Evolutionary conservation across 2,797 vertebrate genomes (phyloP), one percentile per base, ranked within the genome.

Genomic region (Ara ararauna): DNA sequence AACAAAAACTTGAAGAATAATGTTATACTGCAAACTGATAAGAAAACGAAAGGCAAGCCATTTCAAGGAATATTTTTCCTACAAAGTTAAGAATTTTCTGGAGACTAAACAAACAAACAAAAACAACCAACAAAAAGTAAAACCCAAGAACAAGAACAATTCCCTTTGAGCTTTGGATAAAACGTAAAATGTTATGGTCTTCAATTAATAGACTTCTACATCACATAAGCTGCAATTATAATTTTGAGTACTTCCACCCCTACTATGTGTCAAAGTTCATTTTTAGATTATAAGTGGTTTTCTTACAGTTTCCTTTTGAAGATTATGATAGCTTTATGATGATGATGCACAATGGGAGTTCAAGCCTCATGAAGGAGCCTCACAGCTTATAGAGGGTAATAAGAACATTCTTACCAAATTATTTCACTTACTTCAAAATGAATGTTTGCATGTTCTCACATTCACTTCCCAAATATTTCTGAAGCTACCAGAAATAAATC

Each of bases 261-360:
- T 34, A 61, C 34, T 20, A 4, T 3, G 4, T 23, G 36, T 66
- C 50, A 61, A 51, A 78, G 45, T 61, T 78, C 5, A 22, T 23
- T 21, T 18, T 21, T 45, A 32, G 20, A 29, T 40, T 60, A 13
- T 5, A 77, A 20, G 10, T 45, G 58, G 13, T 72, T 45, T 61
- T 60, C 64, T 84, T 9, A 45, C 2, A 1, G 32, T 44, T 86
- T 94, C 20, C 38, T 30, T 78, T 65, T 71, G 27, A 67, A 92
- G 32, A 24, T 65, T 24, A 40, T 24, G 26, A 32, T 18, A 3
- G 0, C 8, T 48, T 42, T 36, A 27, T 30, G 30, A 51, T 29
- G 56, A 54, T 10, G 17, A 48, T 16, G 15, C 26, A 47, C 0
- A 0, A 61, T 12, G 27, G 14, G 30, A 67, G 29, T 19, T 64